Base-by-base conservation (phyloP, 2,888 invertebrate species). In the Tubiluchus corallicola region DNA sequence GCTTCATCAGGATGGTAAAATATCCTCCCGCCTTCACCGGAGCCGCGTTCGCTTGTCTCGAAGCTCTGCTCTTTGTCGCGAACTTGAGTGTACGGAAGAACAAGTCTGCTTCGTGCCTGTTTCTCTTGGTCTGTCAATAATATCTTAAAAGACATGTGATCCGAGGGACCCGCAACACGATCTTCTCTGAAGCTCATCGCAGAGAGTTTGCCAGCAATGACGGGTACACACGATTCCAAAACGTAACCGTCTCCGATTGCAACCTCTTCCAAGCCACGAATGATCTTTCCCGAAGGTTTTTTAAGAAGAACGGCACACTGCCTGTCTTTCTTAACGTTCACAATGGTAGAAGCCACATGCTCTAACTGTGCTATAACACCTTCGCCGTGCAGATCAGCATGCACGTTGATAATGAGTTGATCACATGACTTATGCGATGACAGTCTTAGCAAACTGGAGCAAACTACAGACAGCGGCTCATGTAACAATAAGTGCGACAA, bases 1-100 rank as follows among this genome's bases (percentile, higher is more conserved):
- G 57, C 59, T 45, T 62, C 60, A 49, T 63, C 62, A 17, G 60
- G 58, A 39, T 59, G 54, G 44, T 61, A 62, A 45, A 58, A 58
- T 16, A 61, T 59, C 44, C 56, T 53, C 1, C 56, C 57, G 41
- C 52, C 54, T n/a, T n/a, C n/a, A n/a, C n/a, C n/a, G n/a, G n/a
- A n/a, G n/a, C n/a, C n/a, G n/a, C n/a, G n/a, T n/a, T n/a, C n/a
- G n/a, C n/a, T n/a, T n/a, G n/a, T n/a, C n/a, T n/a, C n/a, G n/a
- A n/a, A n/a, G n/a, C n/a, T n/a, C n/a, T n/a, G n/a, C n/a, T 50
- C 55, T 54, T 47, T 53, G 39, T 50, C 43, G 37, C 49, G 43
- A 18, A 51, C 49, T 40, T 54, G 49, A 3, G 54, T 55, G 46
- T 59, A 60, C 1, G 60, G 61, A 18, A 60, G 49, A 20, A 52